Base-by-base conservation (phyloP, 2,113 vertebrate genomes). In the Garra rufa region DNA sequence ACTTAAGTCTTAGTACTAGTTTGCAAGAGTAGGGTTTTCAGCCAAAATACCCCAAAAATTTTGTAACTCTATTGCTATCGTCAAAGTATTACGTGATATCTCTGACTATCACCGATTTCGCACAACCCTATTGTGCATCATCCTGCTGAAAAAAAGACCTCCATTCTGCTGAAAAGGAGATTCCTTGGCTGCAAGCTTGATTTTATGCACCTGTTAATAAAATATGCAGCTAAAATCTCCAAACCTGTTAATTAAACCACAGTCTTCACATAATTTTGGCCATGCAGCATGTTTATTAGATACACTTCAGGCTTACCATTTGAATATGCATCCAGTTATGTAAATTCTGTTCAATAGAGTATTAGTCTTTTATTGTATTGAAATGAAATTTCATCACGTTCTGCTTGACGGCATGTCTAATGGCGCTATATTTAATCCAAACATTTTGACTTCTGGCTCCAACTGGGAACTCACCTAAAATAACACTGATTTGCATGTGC, bases 401-500 rank as follows among this genome's bases (percentile, higher is more conserved):
- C 59, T 19, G 41, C 75, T 30, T 30, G 67, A 69, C 21, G 70
- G 67, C 59, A 75, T 43, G 21, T 74, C 57, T 80, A 76, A 82
- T 63, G 55, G 10, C 5, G 8, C 73, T 84, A 82, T 76, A 86
- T 86, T 86, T 84, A 86, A 88, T 83, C 77, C 21, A 71, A 86
- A 88, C 82, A 73, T 77, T 86, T 77, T 69, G 76, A 86, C 73
- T 85, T 71, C 48, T 74, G 57, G 74, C 76, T 81, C 50, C 71
- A 74, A 21, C 34, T 50, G 73, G 77, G 77, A 84, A 8, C 76
- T 71, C 77, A 81, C 81, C 84, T 86, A 88, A 88, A 88, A 88
- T 81, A 86, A 88, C 63, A 46, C 55, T 77, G 17, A 84, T 88
- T 85, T 85, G 81, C 81, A 85, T 86, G 8, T n/a, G 10, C 70